These are phyloP conservation scores for Muscidifurax raptorellus DNA, from an alignment of 1,140 invertebrate species.

Conservation along the genomic window DNA sequence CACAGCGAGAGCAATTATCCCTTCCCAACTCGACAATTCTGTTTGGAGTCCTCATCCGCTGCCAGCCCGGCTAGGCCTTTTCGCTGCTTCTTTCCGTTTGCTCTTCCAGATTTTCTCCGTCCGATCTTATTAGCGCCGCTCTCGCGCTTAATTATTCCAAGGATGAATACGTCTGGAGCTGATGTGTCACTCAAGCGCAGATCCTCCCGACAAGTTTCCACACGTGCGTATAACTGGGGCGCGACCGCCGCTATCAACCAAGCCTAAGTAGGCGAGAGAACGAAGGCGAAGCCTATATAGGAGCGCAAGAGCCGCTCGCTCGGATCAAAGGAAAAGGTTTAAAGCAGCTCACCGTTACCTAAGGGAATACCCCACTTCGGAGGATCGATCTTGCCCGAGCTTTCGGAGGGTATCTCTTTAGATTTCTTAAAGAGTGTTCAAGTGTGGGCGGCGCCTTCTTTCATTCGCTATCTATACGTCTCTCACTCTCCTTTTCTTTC, in stretches of 20 bases:
- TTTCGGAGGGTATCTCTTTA: constrained; percentile 34
- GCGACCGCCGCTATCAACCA: neutral
- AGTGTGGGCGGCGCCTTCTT: constrained; percentile 16
- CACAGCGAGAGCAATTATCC: constrained; percentile 15
- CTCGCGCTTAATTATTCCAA: neutral
- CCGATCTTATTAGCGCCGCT: neutral
- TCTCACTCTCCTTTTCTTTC: neutral
- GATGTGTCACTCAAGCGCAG: no score
- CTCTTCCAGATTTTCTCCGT: neutral
- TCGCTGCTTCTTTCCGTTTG: neutral
- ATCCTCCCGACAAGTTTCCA: neutral
- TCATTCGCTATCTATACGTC: neutral
- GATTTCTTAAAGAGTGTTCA: constrained; percentile 45
- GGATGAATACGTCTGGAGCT: neutral
- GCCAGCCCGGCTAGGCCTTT: neutral
- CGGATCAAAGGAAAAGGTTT: constrained; percentile 20
- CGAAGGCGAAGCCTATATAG: neutral
- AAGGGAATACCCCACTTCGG: constrained; percentile 18
- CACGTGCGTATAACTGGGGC: neutral
- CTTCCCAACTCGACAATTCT: neutral
- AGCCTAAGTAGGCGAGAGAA: neutral
- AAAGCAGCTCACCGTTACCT: constrained; percentile 16
- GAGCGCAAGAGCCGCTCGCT: neutral
- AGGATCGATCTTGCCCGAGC: neutral
- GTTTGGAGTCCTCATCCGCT: neutral